Conservation (phyloP, 2,113 vertebrate species). For the Myotis davidii region DNA sequence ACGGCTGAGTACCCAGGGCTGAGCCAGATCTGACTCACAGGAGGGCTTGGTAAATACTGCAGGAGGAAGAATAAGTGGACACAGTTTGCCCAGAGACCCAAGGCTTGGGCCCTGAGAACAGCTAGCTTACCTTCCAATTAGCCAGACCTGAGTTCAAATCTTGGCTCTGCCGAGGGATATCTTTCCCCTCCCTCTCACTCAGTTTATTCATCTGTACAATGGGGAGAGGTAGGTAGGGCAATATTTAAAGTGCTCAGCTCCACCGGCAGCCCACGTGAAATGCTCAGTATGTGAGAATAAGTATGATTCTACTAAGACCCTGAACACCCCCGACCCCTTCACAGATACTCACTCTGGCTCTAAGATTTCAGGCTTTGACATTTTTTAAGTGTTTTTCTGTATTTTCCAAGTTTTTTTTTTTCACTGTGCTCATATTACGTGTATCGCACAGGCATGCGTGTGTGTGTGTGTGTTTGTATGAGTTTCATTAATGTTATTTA, state of each 20-base stretch:
- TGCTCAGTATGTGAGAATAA: background rate
- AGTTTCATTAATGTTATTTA: background rate
- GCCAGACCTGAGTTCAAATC: background rate
- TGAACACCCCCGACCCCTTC: background rate
- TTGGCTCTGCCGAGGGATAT: background rate
- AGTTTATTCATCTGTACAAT: background rate
- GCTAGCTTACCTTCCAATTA: background rate
- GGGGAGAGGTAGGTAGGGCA: background rate
- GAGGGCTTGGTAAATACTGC: background rate
- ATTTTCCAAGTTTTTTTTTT: background rate
- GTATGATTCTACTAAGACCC: background rate
- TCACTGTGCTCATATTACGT: background rate
- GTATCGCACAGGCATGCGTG: background rate
- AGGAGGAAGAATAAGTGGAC: background rate
- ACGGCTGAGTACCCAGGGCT: background rate
- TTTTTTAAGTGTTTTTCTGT: background rate
- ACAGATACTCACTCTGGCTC: background rate
- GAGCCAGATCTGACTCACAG: background rate
- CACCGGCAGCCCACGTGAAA: rapidly evolving
- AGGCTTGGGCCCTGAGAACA: background rate
- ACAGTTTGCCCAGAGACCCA: background rate
- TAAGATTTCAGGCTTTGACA: background rate
- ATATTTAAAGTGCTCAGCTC: rapidly evolving
- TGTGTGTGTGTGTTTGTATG: background rate
- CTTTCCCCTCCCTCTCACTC: background rate